Conservation (phyloP, 2,113 vertebrate species). For the Crocuta crocuta region DNA sequence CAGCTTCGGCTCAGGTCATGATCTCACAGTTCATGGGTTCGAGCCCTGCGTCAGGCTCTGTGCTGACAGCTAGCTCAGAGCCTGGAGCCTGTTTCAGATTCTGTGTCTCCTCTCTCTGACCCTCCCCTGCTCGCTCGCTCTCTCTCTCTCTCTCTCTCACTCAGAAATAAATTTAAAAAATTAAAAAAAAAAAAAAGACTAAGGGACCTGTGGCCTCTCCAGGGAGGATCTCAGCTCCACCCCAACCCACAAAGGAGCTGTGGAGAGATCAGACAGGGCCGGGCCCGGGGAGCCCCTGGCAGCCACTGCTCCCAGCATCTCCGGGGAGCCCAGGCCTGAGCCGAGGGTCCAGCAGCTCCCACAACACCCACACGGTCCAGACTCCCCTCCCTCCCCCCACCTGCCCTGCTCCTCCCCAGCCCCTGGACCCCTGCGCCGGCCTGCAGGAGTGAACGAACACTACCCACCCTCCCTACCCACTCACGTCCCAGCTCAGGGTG, state of each 20-base stretch:
- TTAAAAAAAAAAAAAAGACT: not conserved
- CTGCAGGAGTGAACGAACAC: not conserved
- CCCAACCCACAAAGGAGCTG: not conserved
- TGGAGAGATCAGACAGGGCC: not conserved
- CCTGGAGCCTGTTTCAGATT: too few species aligned
- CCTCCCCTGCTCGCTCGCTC: too few species aligned
- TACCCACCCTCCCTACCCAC: not conserved
- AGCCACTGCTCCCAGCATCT: not conserved
- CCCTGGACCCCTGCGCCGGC: not conserved
- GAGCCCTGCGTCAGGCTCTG: too few species aligned
- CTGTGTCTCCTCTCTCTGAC: too few species aligned
- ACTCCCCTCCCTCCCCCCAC: not conserved
- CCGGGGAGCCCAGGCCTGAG: too few species aligned
- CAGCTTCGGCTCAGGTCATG: too few species aligned
- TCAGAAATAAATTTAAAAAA: too few species aligned
- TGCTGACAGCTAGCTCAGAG: too few species aligned
- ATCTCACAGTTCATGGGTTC: too few species aligned
- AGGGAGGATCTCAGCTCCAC: not conserved
- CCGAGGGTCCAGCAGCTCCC: not conserved
- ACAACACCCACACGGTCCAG: accelerated
- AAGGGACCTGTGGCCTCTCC: not conserved
- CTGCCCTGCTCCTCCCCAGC: not conserved
- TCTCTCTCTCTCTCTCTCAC: too few species aligned
- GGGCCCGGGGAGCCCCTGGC: not conserved
- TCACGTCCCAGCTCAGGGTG: not conserved